Conservation (phyloP, 2,888 invertebrate species). For the Acleris cristana region DNA sequence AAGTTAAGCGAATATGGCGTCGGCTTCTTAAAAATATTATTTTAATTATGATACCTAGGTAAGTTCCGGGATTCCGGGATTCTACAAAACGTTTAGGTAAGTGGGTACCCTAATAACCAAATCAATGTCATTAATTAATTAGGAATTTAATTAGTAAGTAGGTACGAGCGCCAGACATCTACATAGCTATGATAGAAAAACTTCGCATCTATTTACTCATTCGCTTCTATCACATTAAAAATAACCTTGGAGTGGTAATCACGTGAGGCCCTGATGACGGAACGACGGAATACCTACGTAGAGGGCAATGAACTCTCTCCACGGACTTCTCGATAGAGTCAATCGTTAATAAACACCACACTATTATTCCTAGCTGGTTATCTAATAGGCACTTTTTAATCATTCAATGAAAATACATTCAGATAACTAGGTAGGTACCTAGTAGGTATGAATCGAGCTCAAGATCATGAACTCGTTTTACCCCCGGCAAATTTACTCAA, state of each 20-base stretch:
- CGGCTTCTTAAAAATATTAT: too few species aligned
- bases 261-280: conserved; percentile 17
- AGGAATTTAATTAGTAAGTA: too few species aligned
- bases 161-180: too few species aligned
- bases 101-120: too few species aligned
- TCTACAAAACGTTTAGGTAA: too few species aligned
- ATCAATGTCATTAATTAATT: background rate
- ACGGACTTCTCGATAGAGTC: conserved; percentile 18
- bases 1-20: too few species aligned
- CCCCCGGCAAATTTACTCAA: background rate
- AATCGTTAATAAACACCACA: conserved; percentile 25
- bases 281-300: conserved; percentile 13
- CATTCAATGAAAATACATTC: background rate
- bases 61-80: too few species aligned
- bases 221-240: conserved; percentile 18
- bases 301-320: conserved; percentile 24
- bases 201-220: too few species aligned
- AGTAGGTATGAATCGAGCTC: background rate
- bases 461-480: too few species aligned
- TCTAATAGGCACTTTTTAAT: conserved; percentile 1
- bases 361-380: conserved; percentile 1
- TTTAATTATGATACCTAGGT: too few species aligned
- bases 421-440: background rate
- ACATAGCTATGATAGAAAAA: background rate
- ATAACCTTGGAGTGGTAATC: conserved; percentile 27